A percentile compares a stretch with the other conserved stretches of the same genome.
phyloP scores from a whole-genome alignment of 2,113 vertebrate genomes.

The Aix galericulata region DNA sequence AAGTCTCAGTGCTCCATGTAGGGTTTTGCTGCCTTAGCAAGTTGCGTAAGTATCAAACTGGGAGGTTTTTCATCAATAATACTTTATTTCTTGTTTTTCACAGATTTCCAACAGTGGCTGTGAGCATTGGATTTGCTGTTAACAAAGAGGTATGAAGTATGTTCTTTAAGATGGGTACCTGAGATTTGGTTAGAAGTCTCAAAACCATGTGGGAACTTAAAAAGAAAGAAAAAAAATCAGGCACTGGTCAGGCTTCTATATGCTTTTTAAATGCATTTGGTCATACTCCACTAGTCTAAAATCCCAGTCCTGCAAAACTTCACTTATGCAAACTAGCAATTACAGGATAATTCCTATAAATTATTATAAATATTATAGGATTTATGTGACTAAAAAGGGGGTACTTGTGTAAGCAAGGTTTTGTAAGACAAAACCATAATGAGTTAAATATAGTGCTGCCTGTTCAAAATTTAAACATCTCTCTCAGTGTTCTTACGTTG shows the following conservation, averaged over 20 bases:
- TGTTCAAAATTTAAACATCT: background rate
- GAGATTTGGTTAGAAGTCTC: conserved; percentile 13
- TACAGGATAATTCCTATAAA: background rate
- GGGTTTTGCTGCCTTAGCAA: background rate
- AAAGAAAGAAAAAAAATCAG: background rate
- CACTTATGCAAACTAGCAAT: background rate
- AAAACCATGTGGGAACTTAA: background rate
- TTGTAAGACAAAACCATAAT: background rate
- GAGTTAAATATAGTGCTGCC: background rate
- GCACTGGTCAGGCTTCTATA: background rate
- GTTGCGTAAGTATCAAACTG: background rate
- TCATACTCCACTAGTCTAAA: background rate
- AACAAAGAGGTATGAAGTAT: conserved; percentile 82
- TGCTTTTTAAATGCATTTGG: background rate
- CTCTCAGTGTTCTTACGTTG: background rate
- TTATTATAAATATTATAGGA: background rate
- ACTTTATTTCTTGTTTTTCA: conserved; percentile 20
- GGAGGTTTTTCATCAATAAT: background rate
- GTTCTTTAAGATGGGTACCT: conserved; percentile 56
- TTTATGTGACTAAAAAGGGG: background rate
- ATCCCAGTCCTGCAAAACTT: background rate
- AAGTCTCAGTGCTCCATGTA: background rate
- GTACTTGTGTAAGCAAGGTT: background rate
- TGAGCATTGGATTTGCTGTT: conserved; percentile 90
- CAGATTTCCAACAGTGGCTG: conserved; percentile 87